Evolutionary conservation across 2,113 vertebrate genomes (phyloP).

Genomic region (Prunella fulvescens): DNA sequence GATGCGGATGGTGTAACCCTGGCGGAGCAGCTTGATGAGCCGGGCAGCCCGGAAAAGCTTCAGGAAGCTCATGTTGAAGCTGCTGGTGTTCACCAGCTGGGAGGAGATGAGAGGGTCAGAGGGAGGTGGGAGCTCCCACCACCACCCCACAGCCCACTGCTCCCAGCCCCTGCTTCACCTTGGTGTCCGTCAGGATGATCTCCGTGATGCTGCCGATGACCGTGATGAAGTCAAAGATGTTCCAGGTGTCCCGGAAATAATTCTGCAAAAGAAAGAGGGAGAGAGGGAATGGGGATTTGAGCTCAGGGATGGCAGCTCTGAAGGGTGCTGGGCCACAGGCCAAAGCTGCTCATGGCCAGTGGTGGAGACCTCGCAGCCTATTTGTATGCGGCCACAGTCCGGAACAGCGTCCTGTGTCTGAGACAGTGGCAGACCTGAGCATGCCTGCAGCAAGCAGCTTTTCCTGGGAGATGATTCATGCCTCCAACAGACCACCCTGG

Average conservation of each 20-base stretch:
- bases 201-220: conserved; percentile 97
- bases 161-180: conserved; percentile 67
- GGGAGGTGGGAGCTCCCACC: neutral
- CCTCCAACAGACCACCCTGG: neutral
- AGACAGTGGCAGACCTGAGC: neutral
- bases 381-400: neutral
- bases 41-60: conserved; percentile 97
- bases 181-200: conserved; percentile 88
- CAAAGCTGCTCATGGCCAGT: neutral
- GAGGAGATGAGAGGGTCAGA: conserved; percentile 8
- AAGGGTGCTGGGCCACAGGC: accelerated
- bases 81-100: conserved; percentile 82
- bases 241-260: conserved; percentile 98
- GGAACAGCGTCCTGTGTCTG: neutral
- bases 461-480: neutral
- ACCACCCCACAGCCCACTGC: neutral
- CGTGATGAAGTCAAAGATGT: conserved; percentile 99
- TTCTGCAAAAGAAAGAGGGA: conserved; percentile 76
- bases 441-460: neutral
- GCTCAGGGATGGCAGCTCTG: neutral
- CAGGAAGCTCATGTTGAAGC: conserved; percentile 97
- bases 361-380: neutral
- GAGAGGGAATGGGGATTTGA: neutral
- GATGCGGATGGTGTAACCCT: conserved; percentile 98
- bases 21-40: conserved; percentile 94